Base-by-base conservation (phyloP, 2,888 invertebrate genomes). In the Alviniconcha strummeri region DNA sequence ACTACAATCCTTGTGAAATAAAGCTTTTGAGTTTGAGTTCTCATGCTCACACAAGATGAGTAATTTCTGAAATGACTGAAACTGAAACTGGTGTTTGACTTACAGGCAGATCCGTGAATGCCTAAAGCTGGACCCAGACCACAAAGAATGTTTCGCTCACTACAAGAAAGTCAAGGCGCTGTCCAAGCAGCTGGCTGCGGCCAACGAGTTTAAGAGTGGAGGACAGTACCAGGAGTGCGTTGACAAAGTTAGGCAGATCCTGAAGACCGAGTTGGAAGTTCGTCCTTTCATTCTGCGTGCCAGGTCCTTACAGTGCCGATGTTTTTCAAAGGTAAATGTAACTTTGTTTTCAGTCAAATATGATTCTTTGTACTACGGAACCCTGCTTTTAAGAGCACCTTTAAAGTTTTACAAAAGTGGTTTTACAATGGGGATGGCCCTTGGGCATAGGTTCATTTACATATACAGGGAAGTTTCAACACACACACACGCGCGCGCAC, bases 151-250 rank as follows among this genome's bases (percentile, higher is more conserved):
- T 94, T 98, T 98, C 94, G 96, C 97, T 52, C 96, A 98, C 91
- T 99, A 99, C 95, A 99, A 99, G 94, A 97, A 97, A 93, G 95
- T 99, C 64, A 98, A 98, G 93, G 98, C 98, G 93, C 95, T 99
- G 17, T 97, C 97, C 88, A 98, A 98, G 92, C 94, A 96, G 84
- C 86, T 94, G 80, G 85, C 90, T 8, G 85, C 88, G 15, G 90
- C 91, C 0, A 93, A 97, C 83, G 92, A 93, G 67, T 85, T 90
- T 0, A 90, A 92, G n/a, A 91, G 93, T 79, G 85, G 89, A 9
- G 86, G 91, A 80, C 82, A 90, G 6, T 94, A 91, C 88, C 91
- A 90, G 0, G 93, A 92, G 15, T 94, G 94, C 89, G 84, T 94
- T 11, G 84, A 88, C 36, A 95, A 96, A 67, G 97, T 97, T 0